A percentile compares a stretch with the other conserved stretches of the same genome.
These are phyloP conservation scores for Drosophila parabipectinata DNA, from an alignment of 1,140 invertebrate species.

Conservation along the genomic window DNA sequence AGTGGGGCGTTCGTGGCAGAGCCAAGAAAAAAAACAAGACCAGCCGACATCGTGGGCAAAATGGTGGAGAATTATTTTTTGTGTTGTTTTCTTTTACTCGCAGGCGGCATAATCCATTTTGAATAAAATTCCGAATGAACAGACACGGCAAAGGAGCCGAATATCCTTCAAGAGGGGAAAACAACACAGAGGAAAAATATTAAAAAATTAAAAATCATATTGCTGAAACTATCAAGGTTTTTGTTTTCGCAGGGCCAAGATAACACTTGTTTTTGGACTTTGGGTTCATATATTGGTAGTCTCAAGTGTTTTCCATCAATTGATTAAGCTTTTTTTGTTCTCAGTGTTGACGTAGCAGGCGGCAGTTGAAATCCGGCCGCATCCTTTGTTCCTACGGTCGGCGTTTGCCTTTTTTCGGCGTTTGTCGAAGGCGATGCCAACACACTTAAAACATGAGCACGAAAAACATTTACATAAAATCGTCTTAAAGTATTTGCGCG, in stretches of 20 bases:
- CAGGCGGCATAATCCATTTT: slow-evolving; percentile 76
- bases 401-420: slow-evolving; percentile 62
- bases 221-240: background rate
- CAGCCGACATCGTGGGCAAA: slow-evolving; percentile 21
- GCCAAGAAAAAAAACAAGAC: slow-evolving; percentile 17
- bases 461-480: slow-evolving; percentile 83
- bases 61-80: slow-evolving; percentile 48
- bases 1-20: slow-evolving; percentile 12
- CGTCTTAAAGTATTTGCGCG: slow-evolving; percentile 80
- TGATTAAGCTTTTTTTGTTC: background rate
- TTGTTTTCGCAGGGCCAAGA: background rate
- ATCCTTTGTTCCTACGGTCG: slow-evolving; percentile 53
- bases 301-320: background rate
- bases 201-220: background rate
- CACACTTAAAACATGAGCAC: slow-evolving; percentile 82
- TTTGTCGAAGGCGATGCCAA: slow-evolving; percentile 58
- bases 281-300: background rate
- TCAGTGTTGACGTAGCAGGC: background rate
- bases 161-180: background rate
- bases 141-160: slow-evolving; percentile 63
- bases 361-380: slow-evolving; percentile 41
- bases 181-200: background rate
- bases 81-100: slow-evolving; percentile 40
- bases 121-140: slow-evolving; percentile 82
- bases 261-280: background rate